These are phyloP conservation scores for Diachrysia chrysitis DNA, from an alignment of 2,888 invertebrate species.

Conservation along the genomic window DNA sequence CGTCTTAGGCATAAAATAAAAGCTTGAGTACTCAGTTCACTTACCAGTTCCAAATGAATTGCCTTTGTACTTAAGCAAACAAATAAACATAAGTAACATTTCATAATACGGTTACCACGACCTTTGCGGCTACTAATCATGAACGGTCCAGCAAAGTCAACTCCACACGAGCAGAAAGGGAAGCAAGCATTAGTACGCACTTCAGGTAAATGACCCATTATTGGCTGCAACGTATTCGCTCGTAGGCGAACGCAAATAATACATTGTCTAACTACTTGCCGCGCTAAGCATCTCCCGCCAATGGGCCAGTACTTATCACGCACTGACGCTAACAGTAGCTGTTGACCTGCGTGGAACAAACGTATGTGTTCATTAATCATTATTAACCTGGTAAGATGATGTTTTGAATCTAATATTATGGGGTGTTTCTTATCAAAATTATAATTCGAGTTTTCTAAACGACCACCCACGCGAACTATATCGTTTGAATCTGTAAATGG, in stretches of 20 bases:
- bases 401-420: conserved; percentile 32
- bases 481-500: conserved; percentile 15
- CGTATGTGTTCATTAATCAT: conserved; percentile 19
- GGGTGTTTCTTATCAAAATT: conserved; percentile 38
- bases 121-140: conserved; percentile 37
- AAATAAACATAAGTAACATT: conserved; percentile 46
- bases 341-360: conserved; percentile 29
- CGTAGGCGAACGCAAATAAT: conserved; percentile 7
- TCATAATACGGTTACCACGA: conserved; percentile 35
- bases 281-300: conserved; percentile 40
- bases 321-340: conserved; percentile 20
- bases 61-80: conserved; percentile 36
- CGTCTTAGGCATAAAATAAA: conserved; percentile 40
- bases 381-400: conserved; percentile 34
- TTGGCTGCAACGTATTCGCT: conserved; percentile 13
- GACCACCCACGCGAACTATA: conserved; percentile 31
- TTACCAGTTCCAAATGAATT: conserved; percentile 42
- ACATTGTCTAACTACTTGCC: conserved; percentile 11
- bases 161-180: conserved; percentile 31
- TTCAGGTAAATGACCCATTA: conserved; percentile 32
- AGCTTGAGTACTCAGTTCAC: conserved; percentile 34
- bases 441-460: conserved; percentile 21
- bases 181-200: conserved; percentile 12
- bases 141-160: conserved; percentile 48
- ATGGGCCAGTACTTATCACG: conserved; percentile 40